phyloP scores from a whole-genome alignment of 1,140 invertebrate genomes.

The Temnothorax curvispinosus region DNA sequence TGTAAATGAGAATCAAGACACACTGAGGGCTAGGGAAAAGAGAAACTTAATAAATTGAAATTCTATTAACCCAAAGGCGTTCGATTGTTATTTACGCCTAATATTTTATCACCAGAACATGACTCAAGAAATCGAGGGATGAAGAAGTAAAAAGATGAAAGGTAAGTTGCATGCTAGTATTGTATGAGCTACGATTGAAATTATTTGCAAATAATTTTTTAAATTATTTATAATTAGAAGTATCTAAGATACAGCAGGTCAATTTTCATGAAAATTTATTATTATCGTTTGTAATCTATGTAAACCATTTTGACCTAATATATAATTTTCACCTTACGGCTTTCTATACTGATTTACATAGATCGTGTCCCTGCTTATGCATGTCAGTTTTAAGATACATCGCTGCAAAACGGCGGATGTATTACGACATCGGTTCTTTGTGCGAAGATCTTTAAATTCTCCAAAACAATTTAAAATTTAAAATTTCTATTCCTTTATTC shows the following conservation, averaged over 20 bases:
- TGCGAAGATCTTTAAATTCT: neutral
- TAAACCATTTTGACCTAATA: neutral
- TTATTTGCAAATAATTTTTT: neutral
- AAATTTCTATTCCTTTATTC: too few species aligned
- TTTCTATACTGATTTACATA: neutral
- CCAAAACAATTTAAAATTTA: neutral
- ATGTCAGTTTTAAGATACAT: neutral
- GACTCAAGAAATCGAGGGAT: neutral
- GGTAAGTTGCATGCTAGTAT: neutral
- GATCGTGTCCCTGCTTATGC: neutral
- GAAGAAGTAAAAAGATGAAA: neutral
- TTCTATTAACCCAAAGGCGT: slow-evolving; percentile 83
- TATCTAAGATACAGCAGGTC: neutral
- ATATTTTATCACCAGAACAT: slow-evolving; percentile 38
- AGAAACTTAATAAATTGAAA: slow-evolving; percentile 84
- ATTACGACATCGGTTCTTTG: neutral
- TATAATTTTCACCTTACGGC: neutral
- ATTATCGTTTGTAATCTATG: neutral
- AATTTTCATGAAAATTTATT: neutral
- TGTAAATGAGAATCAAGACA: slow-evolving; percentile 84
- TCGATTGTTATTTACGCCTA: slow-evolving; percentile 68
- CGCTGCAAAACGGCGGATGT: neutral
- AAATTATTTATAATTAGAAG: too few species aligned
- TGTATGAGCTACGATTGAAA: neutral
- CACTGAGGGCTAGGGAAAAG: slow-evolving; percentile 78